phyloP scores from a whole-genome alignment of 2,888 invertebrate species.

The Epinotia demarniana region DNA sequence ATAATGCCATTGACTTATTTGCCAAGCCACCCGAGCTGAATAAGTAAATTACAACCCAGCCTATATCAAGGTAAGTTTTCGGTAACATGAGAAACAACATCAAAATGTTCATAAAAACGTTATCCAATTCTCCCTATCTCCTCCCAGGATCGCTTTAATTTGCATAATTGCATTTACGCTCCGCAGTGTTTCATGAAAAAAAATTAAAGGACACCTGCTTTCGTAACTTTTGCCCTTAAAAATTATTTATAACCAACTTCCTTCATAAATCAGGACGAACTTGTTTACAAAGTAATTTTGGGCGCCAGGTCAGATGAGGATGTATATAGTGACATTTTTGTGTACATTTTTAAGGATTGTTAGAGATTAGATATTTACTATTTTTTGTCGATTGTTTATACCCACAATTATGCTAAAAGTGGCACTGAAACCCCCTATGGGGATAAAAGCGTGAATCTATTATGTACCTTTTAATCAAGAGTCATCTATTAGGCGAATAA shows the following conservation, averaged over 20 bases:
- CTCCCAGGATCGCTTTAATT: slow-evolving; percentile 63
- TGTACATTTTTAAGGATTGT: slow-evolving; percentile 5
- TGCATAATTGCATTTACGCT: slow-evolving; percentile 78
- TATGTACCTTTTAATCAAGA: no score
- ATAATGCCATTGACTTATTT: no score
- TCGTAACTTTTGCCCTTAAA: slow-evolving; percentile 79
- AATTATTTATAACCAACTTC: slow-evolving; percentile 81
- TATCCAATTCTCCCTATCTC: slow-evolving; percentile 26
- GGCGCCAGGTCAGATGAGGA: slow-evolving; percentile 50
- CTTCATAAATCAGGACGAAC: slow-evolving; percentile 82
- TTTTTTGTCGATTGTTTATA: no score
- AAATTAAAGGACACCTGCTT: slow-evolving; percentile 80
- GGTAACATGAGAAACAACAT: slow-evolving; percentile 22
- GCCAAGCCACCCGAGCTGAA: no score
- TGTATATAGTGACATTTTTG: slow-evolving; percentile 24
- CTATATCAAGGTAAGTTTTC: neutral
- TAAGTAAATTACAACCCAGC: neutral
- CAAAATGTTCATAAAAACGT: slow-evolving; percentile 23
- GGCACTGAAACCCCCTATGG: no score
- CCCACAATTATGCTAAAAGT: no score
- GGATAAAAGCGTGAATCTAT: no score
- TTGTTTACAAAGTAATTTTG: slow-evolving; percentile 82
- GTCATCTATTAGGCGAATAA: no score
- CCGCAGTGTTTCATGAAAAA: slow-evolving; percentile 67
- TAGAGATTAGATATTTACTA: neutral